Evolutionary conservation across 1,140 invertebrate species (phyloP), one percentile per base, ranked within the genome.

Genomic region (Drosophila triauraria): DNA sequence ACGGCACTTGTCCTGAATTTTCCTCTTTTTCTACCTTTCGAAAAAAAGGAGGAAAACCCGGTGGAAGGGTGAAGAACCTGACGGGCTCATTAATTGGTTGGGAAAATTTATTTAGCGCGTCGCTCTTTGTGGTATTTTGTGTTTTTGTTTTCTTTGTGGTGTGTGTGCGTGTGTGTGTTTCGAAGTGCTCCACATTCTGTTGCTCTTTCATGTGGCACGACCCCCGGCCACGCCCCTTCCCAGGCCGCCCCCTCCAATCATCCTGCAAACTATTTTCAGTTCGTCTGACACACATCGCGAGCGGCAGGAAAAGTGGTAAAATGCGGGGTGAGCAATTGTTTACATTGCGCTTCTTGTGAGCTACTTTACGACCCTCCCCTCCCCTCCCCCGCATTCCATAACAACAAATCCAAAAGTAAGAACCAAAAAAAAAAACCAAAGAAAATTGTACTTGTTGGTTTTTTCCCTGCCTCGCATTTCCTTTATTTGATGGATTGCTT

Each of bases 251-350:
- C 63, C 15, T 25, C 40, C 43, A 56, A 61, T 81, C 62, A 67
- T 86, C 64, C 82, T 85, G 78, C 58, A 78, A 74, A 86, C 82
- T 86, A 87, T 86, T 86, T 86, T 87, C 65, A 82, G 80, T 72
- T 38, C 63, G 50, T 71, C 83, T 82, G 83, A 82, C 82, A 86
- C 84, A 86, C 79, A 86, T 84, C 54, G 70, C 50, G 67, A 58
- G 56, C 60, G 67, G 47, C 67, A n/a, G 64, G 47, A 44, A 69
- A 68, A 35, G 47, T 15, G 46, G 27, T 25, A 43, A 13, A 23
- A 32, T 8, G 74, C 70, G 57, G 58, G 38, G 44, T 77, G 68
- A 72, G 70, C 30, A 75, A 69, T 80, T 80, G 62, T 80, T 80
- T 80, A 80, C 70, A 80, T 54, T 69, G 40, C 50, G 44, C 51